Evolutionary conservation across 2,113 vertebrate genomes (phyloP).

Genomic region (Harpagus bidentatus): DNA sequence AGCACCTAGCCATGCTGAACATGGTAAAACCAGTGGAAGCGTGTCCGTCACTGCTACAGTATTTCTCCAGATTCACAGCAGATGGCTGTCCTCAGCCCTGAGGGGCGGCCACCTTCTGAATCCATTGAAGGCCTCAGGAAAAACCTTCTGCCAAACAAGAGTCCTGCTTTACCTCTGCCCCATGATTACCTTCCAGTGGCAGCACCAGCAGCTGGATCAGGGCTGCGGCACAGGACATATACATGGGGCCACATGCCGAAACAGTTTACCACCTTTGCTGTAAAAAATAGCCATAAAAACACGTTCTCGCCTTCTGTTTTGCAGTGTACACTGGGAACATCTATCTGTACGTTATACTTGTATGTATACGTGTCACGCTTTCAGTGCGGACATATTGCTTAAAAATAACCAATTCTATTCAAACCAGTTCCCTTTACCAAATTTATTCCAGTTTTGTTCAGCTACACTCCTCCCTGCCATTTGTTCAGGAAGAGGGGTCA

Average conservation of each 20-base stretch:
- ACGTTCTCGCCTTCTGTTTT: background rate
- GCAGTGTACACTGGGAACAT: background rate
- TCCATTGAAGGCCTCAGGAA: background rate
- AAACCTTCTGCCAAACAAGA: background rate
- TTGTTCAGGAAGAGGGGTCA: background rate
- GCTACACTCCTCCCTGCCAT: background rate
- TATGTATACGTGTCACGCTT: rapidly evolving
- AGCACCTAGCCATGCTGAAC: background rate
- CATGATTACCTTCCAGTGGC: background rate
- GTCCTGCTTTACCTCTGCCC: no score
- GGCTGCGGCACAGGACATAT: rapidly evolving
- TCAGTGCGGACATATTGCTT: background rate
- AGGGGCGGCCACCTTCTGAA: background rate
- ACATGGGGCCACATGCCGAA: rapidly evolving
- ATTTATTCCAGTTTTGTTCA: background rate
- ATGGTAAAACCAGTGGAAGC: background rate
- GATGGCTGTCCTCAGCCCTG: no score
- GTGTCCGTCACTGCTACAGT: background rate
- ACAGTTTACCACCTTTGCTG: background rate
- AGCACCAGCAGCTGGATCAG: background rate
- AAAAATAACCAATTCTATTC: background rate
- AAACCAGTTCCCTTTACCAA: background rate
- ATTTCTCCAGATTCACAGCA: background rate
- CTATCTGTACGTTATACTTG: rapidly evolving
- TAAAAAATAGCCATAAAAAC: background rate